Evolutionary conservation across 2,113 vertebrate genomes (phyloP).

Genomic region (Tetraodon nigroviridis): DNA sequence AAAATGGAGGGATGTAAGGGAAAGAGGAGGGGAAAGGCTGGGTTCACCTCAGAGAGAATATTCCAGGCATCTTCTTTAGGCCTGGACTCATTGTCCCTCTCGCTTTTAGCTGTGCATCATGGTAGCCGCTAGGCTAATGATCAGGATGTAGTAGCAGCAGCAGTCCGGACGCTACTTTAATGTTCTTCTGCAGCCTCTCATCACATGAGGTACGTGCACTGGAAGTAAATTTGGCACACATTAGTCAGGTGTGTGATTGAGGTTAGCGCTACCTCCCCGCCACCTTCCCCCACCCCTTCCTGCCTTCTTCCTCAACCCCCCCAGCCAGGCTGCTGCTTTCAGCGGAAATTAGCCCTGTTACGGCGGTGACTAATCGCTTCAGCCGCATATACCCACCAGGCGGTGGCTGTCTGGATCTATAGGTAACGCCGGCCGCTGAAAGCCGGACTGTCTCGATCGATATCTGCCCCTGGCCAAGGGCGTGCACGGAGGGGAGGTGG

Average conservation of each 20-base stretch:
- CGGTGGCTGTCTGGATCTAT: conserved; percentile 43
- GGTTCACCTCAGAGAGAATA: conserved; percentile 8
- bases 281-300: conserved; percentile 11
- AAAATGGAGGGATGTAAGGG: conserved; percentile 37
- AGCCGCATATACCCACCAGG: conserved; percentile 23
- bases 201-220: neutral
- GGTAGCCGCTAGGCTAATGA: too few relatives aligned
- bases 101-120: too few relatives aligned
- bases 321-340: conserved; percentile 32
- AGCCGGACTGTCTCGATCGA: conserved; percentile 73
- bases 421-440: conserved; percentile 44
- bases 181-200: neutral
- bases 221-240: conserved; percentile 25
- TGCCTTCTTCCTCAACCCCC: neutral
- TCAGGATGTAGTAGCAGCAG: too few relatives aligned
- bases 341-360: conserved; percentile 55
- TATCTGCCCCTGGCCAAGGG: conserved; percentile 72
- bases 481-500: conserved; percentile 47
- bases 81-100: neutral
- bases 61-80: neutral
- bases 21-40: conserved; percentile 17
- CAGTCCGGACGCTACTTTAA: too few relatives aligned
- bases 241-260: conserved; percentile 41
- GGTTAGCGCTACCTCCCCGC: conserved; percentile 17
- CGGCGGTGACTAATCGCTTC: conserved; percentile 49